Evolutionary conservation across 2,797 vertebrate genomes (phyloP), one percentile per base, ranked within the genome.

Genomic region (Acridotheres tristis): DNA sequence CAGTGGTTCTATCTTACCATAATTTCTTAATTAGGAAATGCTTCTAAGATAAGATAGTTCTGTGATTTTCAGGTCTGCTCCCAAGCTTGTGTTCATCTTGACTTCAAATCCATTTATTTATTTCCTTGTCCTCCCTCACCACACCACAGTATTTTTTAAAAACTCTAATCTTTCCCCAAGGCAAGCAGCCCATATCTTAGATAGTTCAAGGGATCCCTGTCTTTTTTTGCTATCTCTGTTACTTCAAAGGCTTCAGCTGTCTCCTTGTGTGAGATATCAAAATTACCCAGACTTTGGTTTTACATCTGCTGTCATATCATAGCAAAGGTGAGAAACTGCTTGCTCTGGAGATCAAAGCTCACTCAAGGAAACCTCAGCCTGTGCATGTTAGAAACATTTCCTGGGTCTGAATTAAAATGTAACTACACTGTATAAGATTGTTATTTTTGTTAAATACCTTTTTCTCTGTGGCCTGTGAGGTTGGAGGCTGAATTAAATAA

Each of bases 211-310:
- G 36, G 50, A 65, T 76, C 23, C 26, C 38, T 87, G 63, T 69
- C 63, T 82, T 73, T 73, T 72, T 58, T 53, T 88, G 34, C 53
- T 63, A 0, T 38, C 66, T 90, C 59, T 87, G 20, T 81, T 83
- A 69, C 57, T 90, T 62, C 30, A 51, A 47, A 67, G 48, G 14
- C 6, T 89, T 95, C 75, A 90, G 34, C 84, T 96, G 87, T 92
- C 92, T 93, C 59, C 30, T 82, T 71, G 63, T 73, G 61, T 87
- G 53, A 77, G 50, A 58, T 71, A 85, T 3, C 88, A 87, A 78
- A 85, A 75, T 47, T 18, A 42, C 38, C 71, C 57, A 54, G 54
- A 65, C 61, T 76, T 58, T 73, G 53, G 8, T 38, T 93, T 94
- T 73, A 34, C 9, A 23, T 82, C 23, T 85, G 55, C 74, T 93